These are phyloP conservation scores for Callorhinus ursinus DNA, from an alignment of 2,113 vertebrate species.

Conservation along the genomic window DNA sequence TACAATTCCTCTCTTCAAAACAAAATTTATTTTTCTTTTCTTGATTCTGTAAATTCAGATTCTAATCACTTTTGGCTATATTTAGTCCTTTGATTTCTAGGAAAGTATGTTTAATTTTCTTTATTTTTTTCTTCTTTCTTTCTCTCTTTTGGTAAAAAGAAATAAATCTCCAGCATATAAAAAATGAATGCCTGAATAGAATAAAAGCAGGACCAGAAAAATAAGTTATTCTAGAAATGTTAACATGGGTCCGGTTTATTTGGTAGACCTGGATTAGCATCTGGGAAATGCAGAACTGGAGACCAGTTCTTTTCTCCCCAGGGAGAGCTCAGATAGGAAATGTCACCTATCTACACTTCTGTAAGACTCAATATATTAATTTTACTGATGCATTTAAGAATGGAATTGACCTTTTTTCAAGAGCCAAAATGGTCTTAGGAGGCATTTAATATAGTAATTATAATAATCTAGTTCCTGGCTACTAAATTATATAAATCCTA, in stretches of 20 bases:
- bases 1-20: constrained; percentile 12
- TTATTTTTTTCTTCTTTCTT: background rate
- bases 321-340: background rate
- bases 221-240: background rate
- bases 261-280: background rate
- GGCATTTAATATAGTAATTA: constrained; percentile 19
- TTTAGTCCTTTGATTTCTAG: background rate
- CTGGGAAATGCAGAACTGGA: background rate
- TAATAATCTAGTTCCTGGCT: background rate
- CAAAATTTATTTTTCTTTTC: background rate
- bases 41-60: background rate
- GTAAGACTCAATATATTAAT: background rate
- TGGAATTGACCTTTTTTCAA: background rate
- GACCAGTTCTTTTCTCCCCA: background rate
- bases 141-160: background rate
- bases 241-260: background rate
- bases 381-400: background rate
- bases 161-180: background rate
- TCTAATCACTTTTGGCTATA: background rate
- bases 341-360: background rate
- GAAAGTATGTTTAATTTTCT: background rate
- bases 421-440: background rate
- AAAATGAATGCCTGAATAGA: background rate
- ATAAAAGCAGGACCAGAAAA: background rate
- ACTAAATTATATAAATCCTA: background rate